Evolutionary conservation across 2,113 vertebrate species (phyloP).

Genomic region (Chionodraco myersi): DNA sequence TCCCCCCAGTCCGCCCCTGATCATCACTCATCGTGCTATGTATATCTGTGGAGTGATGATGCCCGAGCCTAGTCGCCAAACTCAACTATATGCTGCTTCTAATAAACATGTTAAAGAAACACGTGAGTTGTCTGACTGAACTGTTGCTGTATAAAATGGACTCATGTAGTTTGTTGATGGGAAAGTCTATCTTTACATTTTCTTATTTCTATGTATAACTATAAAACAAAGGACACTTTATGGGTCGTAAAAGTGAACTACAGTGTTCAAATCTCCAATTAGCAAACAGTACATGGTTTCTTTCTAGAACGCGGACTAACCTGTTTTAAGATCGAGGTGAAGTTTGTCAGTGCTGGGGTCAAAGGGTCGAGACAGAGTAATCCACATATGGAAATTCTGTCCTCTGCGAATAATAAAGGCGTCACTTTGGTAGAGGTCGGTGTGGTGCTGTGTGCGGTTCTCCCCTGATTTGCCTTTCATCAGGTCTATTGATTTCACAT

Average conservation of each 20-base stretch:
- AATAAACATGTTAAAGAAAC: too few relatives aligned
- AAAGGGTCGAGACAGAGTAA: conserved; percentile 84
- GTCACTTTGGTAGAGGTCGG: conserved; percentile 82
- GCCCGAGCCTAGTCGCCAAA: too few relatives aligned
- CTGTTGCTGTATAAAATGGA: neutral
- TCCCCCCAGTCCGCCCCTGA: too few relatives aligned
- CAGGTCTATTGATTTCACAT: conserved; percentile 83
- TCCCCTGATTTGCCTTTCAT: conserved; percentile 75
- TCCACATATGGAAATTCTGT: conserved; percentile 85
- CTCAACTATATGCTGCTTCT: too few relatives aligned
- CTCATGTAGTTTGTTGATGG: neutral
- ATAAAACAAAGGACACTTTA: neutral
- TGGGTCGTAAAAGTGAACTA: too few relatives aligned
- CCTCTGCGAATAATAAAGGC: conserved; percentile 87
- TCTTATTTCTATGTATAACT: neutral
- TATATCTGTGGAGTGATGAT: too few relatives aligned
- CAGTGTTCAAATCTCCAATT: neutral
- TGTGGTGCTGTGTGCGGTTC: conserved; percentile 86
- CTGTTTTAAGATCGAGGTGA: conserved; percentile 85
- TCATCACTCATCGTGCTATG: too few relatives aligned
- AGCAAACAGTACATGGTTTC: neutral
- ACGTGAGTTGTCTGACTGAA: too few relatives aligned
- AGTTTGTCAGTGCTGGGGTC: conserved; percentile 78
- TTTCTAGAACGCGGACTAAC: conserved; percentile 66
- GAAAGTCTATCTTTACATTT: neutral